These are phyloP conservation scores for Cossypha polioptera DNA, from an alignment of 2,797 vertebrate genomes.

Conservation along the genomic window DNA sequence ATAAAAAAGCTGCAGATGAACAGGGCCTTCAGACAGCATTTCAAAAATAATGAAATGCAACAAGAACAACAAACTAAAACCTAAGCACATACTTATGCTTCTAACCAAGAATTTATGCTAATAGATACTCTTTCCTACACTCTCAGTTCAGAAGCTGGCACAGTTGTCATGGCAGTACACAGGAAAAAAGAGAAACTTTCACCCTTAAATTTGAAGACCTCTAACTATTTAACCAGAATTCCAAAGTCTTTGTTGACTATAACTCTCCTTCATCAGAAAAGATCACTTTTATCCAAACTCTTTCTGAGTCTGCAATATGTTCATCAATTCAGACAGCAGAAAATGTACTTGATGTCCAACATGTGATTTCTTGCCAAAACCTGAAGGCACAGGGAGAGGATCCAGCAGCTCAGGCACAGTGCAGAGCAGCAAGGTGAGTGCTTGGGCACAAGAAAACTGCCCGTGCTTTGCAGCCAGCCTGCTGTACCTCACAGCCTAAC, in stretches of 20 bases:
- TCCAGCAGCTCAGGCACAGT: rapidly evolving
- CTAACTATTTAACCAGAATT: not conserved
- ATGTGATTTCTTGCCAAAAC: not conserved
- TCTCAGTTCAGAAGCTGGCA: not conserved
- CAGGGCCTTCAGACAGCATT: not conserved
- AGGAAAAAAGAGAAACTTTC: not conserved
- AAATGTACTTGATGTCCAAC: not conserved
- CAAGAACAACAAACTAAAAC: not conserved
- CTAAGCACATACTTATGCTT: not conserved
- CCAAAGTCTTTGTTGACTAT: not conserved
- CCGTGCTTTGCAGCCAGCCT: not conserved
- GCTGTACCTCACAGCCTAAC: not conserved
- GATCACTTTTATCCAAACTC: not conserved
- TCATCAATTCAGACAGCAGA: not conserved
- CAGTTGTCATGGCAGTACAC: not conserved
- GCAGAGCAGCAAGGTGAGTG: not conserved
- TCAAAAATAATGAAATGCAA: not conserved
- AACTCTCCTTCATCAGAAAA: not conserved
- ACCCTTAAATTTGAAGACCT: not conserved
- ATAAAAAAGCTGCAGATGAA: not conserved
- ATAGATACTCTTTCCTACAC: not conserved
- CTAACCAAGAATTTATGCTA: not conserved
- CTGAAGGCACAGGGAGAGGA: not conserved
- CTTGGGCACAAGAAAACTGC: not conserved
- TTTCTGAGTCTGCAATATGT: not conserved